phyloP scores from a whole-genome alignment of 2,888 invertebrate genomes.

The Oscheius sp. region DNA sequence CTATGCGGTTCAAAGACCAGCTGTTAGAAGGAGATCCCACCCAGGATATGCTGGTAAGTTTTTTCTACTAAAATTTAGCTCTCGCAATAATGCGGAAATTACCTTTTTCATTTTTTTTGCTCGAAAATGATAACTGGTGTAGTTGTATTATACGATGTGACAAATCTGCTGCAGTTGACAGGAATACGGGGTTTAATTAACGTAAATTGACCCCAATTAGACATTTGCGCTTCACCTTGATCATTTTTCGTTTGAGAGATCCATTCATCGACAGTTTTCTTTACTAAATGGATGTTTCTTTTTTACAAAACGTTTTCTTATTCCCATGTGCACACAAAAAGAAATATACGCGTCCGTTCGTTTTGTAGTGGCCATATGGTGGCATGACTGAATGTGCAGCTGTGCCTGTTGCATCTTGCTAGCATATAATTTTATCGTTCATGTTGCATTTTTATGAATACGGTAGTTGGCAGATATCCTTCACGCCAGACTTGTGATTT shows the following conservation, averaged over 20 bases:
- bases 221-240: background rate
- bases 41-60: constrained; percentile 70
- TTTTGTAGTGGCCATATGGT: constrained; percentile 28
- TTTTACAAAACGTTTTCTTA: background rate
- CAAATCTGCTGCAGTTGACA: too few species aligned
- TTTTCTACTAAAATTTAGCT: background rate
- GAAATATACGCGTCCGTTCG: constrained; percentile 28
- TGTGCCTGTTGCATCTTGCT: background rate
- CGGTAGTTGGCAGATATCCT: constrained; percentile 25
- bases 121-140: too few species aligned
- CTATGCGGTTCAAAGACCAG: constrained; percentile 59
- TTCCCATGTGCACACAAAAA: constrained; percentile 18
- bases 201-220: constrained; percentile 12
- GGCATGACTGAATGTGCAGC: constrained; percentile 2
- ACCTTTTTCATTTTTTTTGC: too few species aligned
- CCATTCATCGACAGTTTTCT: too few species aligned
- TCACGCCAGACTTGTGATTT: constrained; percentile 21
- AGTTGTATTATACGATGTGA: too few species aligned
- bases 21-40: constrained; percentile 70
- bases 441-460: background rate
- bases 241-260: background rate
- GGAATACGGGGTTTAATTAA: too few species aligned
- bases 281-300: too few species aligned
- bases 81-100: too few species aligned
- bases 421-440: too few species aligned